Conservation (phyloP, 1,140 invertebrate genomes). For the Leptinotarsa defecta region DNA sequence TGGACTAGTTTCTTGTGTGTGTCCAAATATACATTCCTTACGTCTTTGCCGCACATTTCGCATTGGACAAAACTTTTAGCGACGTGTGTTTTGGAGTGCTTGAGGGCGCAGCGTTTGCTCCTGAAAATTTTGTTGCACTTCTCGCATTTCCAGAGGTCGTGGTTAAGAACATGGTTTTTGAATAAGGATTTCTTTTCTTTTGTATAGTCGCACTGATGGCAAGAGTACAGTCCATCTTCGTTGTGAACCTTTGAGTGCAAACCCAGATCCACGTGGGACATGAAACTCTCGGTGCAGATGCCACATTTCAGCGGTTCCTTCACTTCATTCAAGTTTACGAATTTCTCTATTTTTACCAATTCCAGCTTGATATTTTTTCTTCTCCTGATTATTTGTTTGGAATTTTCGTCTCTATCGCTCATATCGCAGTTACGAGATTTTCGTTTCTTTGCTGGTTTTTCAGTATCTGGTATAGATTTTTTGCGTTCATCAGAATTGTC, state of each 20-base stretch:
- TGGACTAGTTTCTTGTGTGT: slow-evolving; percentile 40
- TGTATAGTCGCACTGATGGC: slow-evolving; percentile 11
- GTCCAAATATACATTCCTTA: slow-evolving; percentile 46
- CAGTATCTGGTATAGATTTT: not conserved
- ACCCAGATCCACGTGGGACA: slow-evolving; percentile 11
- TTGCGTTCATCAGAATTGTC: too few relatives aligned
- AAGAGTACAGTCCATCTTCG: slow-evolving; percentile 7
- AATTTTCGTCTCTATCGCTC: slow-evolving; percentile 1
- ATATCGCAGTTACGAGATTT: not conserved
- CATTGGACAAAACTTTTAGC: slow-evolving; percentile 54
- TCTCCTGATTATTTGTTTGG: not conserved
- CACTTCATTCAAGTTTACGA: slow-evolving; percentile 8
- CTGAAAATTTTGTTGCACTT: slow-evolving; percentile 58
- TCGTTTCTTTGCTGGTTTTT: slow-evolving; percentile 16
- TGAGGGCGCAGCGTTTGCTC: slow-evolving; percentile 53
- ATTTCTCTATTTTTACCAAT: slow-evolving; percentile 17
- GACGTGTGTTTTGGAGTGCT: slow-evolving; percentile 45
- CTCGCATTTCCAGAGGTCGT: slow-evolving; percentile 58
- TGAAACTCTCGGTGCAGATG: not conserved
- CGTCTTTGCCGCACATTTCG: slow-evolving; percentile 62
- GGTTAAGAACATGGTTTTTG: slow-evolving; percentile 57
- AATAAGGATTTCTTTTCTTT: slow-evolving; percentile 33
- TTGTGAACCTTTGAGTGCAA: slow-evolving; percentile 7
- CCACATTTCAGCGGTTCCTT: not conserved
- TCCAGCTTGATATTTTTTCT: slow-evolving; percentile 16